These are phyloP conservation scores for Lipotes vexillifer DNA, from an alignment of 2,113 vertebrate species.

Conservation along the genomic window DNA sequence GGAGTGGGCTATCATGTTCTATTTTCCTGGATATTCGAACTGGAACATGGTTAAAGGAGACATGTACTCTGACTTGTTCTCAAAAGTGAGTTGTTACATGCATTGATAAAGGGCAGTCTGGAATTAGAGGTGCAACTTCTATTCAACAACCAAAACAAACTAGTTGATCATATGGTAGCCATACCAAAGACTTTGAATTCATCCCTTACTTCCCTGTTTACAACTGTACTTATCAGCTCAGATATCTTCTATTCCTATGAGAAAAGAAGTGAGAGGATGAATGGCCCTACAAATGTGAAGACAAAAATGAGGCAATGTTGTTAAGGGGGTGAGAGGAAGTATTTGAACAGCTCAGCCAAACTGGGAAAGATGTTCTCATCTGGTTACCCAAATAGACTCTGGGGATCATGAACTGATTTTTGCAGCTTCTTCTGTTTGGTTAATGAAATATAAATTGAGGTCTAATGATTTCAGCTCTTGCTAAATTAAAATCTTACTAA, in stretches of 20 bases:
- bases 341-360: background rate
- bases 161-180: background rate
- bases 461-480: background rate
- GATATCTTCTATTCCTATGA: background rate
- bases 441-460: background rate
- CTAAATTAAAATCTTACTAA: background rate
- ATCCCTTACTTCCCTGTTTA: background rate
- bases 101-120: background rate
- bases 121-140: background rate
- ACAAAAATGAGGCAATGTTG: background rate
- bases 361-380: background rate
- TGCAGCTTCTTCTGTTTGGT: background rate
- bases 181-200: background rate
- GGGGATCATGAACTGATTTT: background rate
- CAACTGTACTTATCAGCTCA: background rate
- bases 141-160: background rate
- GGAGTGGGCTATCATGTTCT: background rate
- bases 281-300: background rate
- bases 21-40: background rate
- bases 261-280: background rate
- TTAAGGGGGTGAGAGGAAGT: background rate
- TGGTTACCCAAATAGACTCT: background rate
- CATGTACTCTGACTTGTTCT: background rate
- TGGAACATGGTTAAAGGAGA: background rate
- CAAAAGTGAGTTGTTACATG: background rate